Percentiles rank a stretch among this genome's conserved stretches.
Evolutionary conservation across 2,888 invertebrate genomes (phyloP).

Genomic region (Chironomus riparius): DNA sequence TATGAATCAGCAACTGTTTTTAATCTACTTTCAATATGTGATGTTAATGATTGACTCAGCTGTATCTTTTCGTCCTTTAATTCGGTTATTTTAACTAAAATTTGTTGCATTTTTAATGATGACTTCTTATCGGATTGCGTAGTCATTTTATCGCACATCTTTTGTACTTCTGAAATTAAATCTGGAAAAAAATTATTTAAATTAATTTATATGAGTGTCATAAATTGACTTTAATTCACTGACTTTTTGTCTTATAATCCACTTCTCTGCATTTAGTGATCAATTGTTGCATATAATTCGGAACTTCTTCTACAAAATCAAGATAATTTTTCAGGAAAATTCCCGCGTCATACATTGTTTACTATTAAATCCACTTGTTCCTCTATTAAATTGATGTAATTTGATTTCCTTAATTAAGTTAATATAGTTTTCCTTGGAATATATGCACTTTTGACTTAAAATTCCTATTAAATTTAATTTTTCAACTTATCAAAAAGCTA

Average conservation of each 20-base stretch:
- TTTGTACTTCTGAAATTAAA: neutral
- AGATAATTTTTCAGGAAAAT: constrained; percentile 92
- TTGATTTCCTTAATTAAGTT: no score
- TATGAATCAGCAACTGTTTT: neutral
- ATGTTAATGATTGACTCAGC: neutral
- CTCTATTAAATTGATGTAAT: no score
- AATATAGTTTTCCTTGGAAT: no score
- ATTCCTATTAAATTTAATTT: no score
- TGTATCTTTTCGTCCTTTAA: constrained; percentile 5
- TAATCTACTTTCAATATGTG: neutral
- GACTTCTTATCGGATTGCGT: neutral
- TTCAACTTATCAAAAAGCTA: no score
- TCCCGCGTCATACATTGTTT: constrained; percentile 45
- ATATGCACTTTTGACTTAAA: no score
- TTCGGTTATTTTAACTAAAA: neutral
- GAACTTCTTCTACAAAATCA: constrained; percentile 92
- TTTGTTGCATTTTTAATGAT: neutral
- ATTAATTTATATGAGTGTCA: neutral
- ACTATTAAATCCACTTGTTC: no score
- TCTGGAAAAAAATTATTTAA: neutral
- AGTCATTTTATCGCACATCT: neutral
- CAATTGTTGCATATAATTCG: constrained; percentile 55
- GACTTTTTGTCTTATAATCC: constrained; percentile 44
- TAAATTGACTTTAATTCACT: neutral
- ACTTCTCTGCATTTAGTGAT: constrained; percentile 87